phyloP scores from a whole-genome alignment of 2,113 vertebrate species.

The Montifringilla adamsi region DNA sequence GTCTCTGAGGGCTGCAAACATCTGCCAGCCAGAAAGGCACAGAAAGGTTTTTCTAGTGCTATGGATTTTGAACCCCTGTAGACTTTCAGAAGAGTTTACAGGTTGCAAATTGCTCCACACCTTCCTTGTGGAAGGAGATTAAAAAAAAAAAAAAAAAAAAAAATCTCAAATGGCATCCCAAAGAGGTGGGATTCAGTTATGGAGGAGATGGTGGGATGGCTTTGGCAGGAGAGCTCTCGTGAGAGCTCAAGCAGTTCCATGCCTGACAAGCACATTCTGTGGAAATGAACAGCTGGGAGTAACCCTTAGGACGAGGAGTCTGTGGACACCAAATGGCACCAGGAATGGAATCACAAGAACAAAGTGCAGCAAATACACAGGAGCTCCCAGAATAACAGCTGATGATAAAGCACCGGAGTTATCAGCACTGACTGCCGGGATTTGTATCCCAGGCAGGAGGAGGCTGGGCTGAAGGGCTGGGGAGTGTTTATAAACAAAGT shows the following conservation, averaged over 20 bases:
- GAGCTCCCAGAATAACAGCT: neutral
- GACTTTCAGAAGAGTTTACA: neutral
- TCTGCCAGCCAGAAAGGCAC: neutral
- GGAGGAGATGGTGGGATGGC: neutral
- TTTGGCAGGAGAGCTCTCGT: neutral
- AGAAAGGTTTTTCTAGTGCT: neutral
- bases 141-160: neutral
- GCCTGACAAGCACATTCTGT: neutral
- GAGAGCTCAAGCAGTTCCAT: fast-evolving
- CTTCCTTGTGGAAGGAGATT: neutral
- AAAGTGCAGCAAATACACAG: neutral
- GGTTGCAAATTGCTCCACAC: neutral
- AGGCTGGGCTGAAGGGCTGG: neutral
- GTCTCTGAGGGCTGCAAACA: neutral
- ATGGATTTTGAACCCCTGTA: neutral
- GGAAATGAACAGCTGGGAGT: neutral
- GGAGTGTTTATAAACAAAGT: neutral
- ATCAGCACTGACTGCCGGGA: fast-evolving
- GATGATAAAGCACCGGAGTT: neutral
- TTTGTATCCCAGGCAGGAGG: neutral
- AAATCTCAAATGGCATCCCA: neutral
- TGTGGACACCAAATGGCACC: neutral
- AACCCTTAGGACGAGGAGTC: neutral
- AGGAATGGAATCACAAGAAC: neutral
- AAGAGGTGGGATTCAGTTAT: neutral